Evolutionary conservation across 2,113 vertebrate species (phyloP).

Genomic region (Peromyscus californicus): DNA sequence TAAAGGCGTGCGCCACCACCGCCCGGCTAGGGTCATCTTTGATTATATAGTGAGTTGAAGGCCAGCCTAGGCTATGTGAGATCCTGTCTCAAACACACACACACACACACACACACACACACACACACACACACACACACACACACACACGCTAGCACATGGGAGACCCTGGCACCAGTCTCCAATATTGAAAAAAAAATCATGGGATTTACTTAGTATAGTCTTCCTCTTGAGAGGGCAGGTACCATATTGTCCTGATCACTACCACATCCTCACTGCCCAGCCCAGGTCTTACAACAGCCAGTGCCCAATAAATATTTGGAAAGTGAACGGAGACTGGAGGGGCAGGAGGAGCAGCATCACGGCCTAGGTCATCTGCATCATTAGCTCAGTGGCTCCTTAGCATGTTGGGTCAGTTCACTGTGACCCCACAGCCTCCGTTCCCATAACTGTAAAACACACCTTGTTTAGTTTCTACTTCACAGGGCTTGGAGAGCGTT

Average conservation of each 20-base stretch:
- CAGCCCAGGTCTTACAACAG: background rate
- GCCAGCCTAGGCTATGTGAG: background rate
- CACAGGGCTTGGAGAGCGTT: no score
- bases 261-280: background rate
- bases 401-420: background rate
- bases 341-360: background rate
- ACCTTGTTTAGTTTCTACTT: background rate
- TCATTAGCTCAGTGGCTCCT: background rate
- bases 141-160: background rate
- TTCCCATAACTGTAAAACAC: background rate
- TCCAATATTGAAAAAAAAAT: background rate
- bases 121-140: background rate
- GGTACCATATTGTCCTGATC: background rate
- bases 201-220: background rate
- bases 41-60: background rate
- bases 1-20: background rate
- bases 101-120: background rate
- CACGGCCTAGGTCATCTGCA: background rate
- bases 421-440: background rate
- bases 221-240: background rate
- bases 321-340: background rate
- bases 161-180: background rate
- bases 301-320: background rate
- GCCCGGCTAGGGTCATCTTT: background rate
- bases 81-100: background rate